Evolutionary conservation across 2,113 vertebrate species (phyloP).

Genomic region (Suncus etruscus): DNA sequence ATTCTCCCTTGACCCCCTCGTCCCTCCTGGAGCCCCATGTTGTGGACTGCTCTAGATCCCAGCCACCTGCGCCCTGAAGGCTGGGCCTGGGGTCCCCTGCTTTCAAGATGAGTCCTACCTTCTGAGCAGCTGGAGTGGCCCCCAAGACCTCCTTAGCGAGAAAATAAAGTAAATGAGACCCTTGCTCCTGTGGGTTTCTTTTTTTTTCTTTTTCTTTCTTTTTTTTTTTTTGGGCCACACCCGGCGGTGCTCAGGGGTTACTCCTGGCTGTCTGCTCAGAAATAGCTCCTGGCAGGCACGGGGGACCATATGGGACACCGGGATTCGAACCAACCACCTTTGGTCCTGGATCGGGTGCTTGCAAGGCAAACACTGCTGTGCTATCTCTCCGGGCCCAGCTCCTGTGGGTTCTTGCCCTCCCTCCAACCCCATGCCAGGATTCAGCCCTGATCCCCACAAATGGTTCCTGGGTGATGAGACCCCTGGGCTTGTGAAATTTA

Average conservation of each 20-base stretch:
- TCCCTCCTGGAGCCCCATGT: neutral
- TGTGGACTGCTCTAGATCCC: neutral
- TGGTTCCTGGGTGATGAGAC: neutral
- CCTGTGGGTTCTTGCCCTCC: neutral
- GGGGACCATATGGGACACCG: too few species aligned
- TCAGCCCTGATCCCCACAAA: neutral
- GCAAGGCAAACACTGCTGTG: too few species aligned
- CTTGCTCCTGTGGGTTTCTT: neutral
- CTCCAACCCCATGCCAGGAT: neutral
- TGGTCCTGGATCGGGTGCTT: too few species aligned
- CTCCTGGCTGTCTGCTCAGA: too few species aligned
- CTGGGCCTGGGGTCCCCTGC: neutral
- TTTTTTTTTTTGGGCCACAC: too few species aligned
- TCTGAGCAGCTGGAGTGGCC: conserved; percentile 74
- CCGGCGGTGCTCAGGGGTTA: too few species aligned
- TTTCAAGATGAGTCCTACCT: neutral
- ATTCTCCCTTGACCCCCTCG: neutral
- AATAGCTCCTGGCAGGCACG: too few species aligned
- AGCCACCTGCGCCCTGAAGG: neutral
- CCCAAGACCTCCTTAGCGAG: conserved; percentile 75
- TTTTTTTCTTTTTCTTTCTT: too few species aligned
- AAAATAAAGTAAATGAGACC: conserved; percentile 79
- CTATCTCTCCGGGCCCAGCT: conserved; percentile 9
- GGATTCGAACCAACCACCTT: too few species aligned
- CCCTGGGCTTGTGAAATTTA: too few species aligned